Base-by-base conservation (phyloP, 2,888 invertebrate species). In the Meandrusa payeni region DNA sequence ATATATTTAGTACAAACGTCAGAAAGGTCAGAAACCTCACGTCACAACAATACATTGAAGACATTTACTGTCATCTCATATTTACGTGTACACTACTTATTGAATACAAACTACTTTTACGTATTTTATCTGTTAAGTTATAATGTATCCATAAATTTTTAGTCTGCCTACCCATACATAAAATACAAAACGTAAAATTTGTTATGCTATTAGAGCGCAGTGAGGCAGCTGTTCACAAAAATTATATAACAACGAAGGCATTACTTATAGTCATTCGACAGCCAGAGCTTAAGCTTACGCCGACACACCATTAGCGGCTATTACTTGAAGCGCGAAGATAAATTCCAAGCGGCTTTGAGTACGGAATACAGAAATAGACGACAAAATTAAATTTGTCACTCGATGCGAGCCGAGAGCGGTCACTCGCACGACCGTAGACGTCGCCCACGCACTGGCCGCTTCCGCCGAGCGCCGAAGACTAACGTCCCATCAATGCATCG, bases 401-500 rank as follows among this genome's bases (percentile, higher is more conserved):
- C 60, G 51, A 57, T 58, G 58, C 54, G 61, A 62, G 60, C 53
- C 48, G 63, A 59, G 73, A 70, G 68, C 69, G 80, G 80, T 74
- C 78, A 75, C 60, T 71, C 63, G 66, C 61, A 61, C 64, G 56
- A 52, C 59, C 61, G 80, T 75, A 75, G 78, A 79, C 76, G 74
- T 73, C 78, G 73, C 83, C 83, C 81, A 86, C 82, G 76, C 71
- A 59, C 64, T 59, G 54, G 65, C 68, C 69, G 64, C 76, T 79
- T 81, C 81, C 81, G 80, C 61, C 52, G 61, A 57, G 72, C 65
- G 64, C 60, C 51, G 59, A 55, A 69, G 61, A 68, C 67, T 64
- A 57, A 61, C 58, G 66, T 70, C 66, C 65, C 62, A 66, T 60
- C 61, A 59, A 57, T 33, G 38, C 22, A 10, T 13, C 37, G 29